phyloP scores from a whole-genome alignment of 2,888 invertebrate genomes.

The Lasiommata megera region DNA sequence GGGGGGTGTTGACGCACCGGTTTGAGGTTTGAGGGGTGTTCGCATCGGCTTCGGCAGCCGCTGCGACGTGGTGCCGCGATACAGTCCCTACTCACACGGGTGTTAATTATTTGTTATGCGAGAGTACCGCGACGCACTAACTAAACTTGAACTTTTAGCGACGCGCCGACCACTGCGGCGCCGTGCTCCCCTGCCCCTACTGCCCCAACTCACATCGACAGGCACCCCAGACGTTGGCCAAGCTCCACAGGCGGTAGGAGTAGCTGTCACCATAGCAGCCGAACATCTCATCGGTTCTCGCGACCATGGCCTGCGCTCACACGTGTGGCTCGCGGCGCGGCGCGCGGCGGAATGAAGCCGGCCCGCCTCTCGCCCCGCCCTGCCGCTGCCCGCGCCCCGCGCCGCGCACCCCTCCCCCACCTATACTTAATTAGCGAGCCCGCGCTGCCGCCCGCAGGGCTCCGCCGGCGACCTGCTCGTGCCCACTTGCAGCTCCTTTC shows the following conservation, averaged over 20 bases:
- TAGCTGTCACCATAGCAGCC: constrained; percentile 88
- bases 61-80: not conserved
- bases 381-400: constrained; percentile 46
- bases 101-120: constrained; percentile 25
- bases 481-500: not conserved
- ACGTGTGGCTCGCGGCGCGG: constrained; percentile 64
- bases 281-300: constrained; percentile 90
- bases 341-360: constrained; percentile 75
- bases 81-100: not conserved
- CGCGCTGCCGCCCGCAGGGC: constrained; percentile 17
- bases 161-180: constrained; percentile 15
- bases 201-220: constrained; percentile 85
- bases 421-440: constrained; percentile 73
- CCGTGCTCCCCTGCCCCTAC: constrained; percentile 36
- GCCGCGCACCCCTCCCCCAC: constrained; percentile 38
- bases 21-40: not conserved
- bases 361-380: constrained; percentile 55
- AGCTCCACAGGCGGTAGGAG: constrained; percentile 88
- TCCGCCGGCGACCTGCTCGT: not conserved
- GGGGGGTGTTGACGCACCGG: not conserved
- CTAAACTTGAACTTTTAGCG: constrained; percentile 13
- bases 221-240: constrained; percentile 89
- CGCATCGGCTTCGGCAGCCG: not conserved
- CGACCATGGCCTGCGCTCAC: constrained; percentile 88
- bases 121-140: constrained; percentile 46